Evolutionary conservation across 2,888 invertebrate genomes (phyloP).

Genomic region (Caradrina kadenii): DNA sequence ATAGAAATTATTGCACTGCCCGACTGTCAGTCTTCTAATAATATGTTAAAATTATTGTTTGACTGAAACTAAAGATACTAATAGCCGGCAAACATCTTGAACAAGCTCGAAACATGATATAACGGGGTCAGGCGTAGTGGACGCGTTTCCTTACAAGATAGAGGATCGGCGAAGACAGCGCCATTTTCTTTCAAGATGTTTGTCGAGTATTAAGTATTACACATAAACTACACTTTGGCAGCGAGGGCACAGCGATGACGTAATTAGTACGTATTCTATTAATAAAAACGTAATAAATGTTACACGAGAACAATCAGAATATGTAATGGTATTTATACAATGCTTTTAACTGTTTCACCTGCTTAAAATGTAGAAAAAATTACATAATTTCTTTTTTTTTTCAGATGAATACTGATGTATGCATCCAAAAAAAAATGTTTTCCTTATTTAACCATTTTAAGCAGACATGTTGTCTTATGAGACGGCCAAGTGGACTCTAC

Average conservation of each 20-base stretch:
- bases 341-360: conserved; percentile 37
- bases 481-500: conserved; percentile 56
- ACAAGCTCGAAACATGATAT: no score
- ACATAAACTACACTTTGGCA: conserved; percentile 63
- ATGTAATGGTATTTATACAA: conserved; percentile 62
- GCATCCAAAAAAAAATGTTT: no score
- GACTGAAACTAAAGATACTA: conserved; percentile 42
- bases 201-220: not conserved
- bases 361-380: conserved; percentile 42
- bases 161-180: not conserved
- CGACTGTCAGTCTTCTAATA: conserved; percentile 84
- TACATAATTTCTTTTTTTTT: no score
- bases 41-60: conserved; percentile 31
- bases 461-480: conserved; percentile 27
- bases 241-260: conserved; percentile 54
- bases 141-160: no score
- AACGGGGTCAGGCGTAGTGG: no score
- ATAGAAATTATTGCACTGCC: conserved; percentile 85
- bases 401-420: no score
- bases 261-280: conserved; percentile 25
- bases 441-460: conserved; percentile 33
- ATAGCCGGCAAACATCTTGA: not conserved
- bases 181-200: not conserved
- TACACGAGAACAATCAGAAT: conserved; percentile 47
- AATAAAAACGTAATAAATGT: conserved; percentile 45